These are phyloP conservation scores for Trimorus sp. DNA, from an alignment of 2,888 invertebrate species.

Conservation along the genomic window DNA sequence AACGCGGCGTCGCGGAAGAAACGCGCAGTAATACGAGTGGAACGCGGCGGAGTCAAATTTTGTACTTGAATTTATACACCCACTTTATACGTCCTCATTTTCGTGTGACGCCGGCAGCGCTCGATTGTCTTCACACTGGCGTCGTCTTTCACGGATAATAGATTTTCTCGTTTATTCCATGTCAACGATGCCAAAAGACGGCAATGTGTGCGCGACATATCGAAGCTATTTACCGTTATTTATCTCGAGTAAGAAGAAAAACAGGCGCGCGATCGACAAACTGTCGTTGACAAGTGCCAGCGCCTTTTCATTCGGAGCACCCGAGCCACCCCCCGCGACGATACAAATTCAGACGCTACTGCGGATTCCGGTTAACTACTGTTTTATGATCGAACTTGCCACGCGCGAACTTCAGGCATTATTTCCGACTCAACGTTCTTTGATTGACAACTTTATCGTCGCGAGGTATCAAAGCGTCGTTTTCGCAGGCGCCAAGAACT, in stretches of 20 bases:
- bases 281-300: slow-evolving; percentile 65
- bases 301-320: neutral
- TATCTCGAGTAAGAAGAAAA: slow-evolving; percentile 56
- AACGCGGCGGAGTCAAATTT: slow-evolving; percentile 38
- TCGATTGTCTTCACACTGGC: slow-evolving; percentile 62
- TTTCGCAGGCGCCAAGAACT: slow-evolving; percentile 40
- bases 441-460: slow-evolving; percentile 60
- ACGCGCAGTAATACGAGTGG: slow-evolving; percentile 8
- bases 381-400: slow-evolving; percentile 57
- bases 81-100: slow-evolving; percentile 45
- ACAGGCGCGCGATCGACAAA: slow-evolving; percentile 59
- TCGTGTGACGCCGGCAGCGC: slow-evolving; percentile 39
- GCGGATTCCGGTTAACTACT: slow-evolving; percentile 50
- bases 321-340: slow-evolving; percentile 3
- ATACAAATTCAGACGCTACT: slow-evolving; percentile 57
- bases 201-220: slow-evolving; percentile 62
- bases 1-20: neutral
- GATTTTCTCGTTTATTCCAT: slow-evolving; percentile 68
- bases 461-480: slow-evolving; percentile 48
- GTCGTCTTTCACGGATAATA: slow-evolving; percentile 65
- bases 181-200: slow-evolving; percentile 66
- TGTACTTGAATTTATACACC: slow-evolving; percentile 48
- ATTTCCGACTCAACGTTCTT: slow-evolving; percentile 56
- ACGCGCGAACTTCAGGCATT: slow-evolving; percentile 32
- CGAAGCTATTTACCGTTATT: slow-evolving; percentile 65